phyloP scores from a whole-genome alignment of 1,140 invertebrate species.

The Brachionus plicatilis region DNA sequence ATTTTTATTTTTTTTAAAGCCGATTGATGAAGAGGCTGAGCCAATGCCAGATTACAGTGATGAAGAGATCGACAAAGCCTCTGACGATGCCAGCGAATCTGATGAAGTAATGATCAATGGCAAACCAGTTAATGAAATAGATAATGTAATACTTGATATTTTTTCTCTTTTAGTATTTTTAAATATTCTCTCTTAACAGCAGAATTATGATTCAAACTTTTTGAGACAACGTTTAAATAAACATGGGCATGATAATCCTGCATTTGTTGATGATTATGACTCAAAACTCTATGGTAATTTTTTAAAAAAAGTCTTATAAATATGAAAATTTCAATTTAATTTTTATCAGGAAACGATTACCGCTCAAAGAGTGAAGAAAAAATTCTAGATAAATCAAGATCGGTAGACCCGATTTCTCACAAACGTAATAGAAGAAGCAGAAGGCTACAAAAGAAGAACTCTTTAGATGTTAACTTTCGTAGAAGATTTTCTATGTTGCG shows the following conservation, averaged over 20 bases:
- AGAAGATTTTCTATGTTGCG: constrained; percentile 33
- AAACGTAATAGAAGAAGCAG: constrained; percentile 37
- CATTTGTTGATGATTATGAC: constrained; percentile 38
- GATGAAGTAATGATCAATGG: constrained; percentile 37
- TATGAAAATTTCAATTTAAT: too few relatives aligned
- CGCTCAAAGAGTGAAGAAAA: background rate
- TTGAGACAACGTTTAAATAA: constrained; percentile 23
- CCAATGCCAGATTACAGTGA: constrained; percentile 41
- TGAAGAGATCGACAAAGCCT: constrained; percentile 36
- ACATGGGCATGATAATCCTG: constrained; percentile 40
- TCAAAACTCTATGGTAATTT: constrained; percentile 20
- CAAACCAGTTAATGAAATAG: constrained; percentile 15
- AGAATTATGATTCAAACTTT: constrained; percentile 29
- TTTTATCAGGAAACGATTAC: background rate
- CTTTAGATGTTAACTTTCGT: constrained; percentile 30
- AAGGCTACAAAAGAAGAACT: constrained; percentile 39
- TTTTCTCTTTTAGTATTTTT: background rate
- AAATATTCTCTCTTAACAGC: background rate
- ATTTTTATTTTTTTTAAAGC: background rate
- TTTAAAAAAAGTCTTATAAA: background rate
- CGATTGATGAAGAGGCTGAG: constrained; percentile 40
- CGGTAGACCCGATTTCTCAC: background rate
- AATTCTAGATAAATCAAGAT: background rate
- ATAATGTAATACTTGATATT: background rate
- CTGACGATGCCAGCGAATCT: constrained; percentile 30